These are phyloP conservation scores for Lasioglossum lativentre DNA, from an alignment of 2,888 invertebrate genomes.

Conservation along the genomic window DNA sequence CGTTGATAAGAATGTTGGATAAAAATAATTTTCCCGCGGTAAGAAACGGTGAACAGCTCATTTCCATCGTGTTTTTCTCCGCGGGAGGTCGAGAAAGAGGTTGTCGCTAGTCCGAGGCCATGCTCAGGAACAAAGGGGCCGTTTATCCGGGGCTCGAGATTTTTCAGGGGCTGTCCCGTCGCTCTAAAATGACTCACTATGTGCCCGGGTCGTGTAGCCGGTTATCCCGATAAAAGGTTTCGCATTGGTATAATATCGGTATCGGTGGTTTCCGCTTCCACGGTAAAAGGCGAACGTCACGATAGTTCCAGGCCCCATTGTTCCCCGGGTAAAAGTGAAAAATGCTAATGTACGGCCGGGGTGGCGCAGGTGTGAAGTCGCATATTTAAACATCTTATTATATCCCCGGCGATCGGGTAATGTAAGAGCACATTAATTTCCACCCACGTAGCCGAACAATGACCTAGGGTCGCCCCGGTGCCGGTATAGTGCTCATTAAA, in stretches of 20 bases:
- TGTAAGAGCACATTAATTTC: conserved; percentile 71
- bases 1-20: background rate
- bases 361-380: conserved; percentile 67
- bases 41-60: background rate
- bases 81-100: background rate
- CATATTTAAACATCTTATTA: conserved; percentile 72
- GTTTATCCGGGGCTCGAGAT: conserved; percentile 18
- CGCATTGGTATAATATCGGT: conserved; percentile 12
- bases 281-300: conserved; percentile 63
- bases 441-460: conserved; percentile 68
- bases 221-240: conserved; percentile 38
- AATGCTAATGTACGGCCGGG: conserved; percentile 57
- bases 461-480: conserved; percentile 60
- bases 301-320: conserved; percentile 61
- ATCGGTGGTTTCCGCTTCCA: conserved; percentile 51
- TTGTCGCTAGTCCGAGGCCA: background rate
- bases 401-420: conserved; percentile 62
- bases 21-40: background rate
- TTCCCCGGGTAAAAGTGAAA: conserved; percentile 50
- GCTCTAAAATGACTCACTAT: conserved; percentile 43
- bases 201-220: background rate
- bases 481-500: conserved; percentile 67
- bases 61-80: background rate
- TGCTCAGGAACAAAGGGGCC: background rate
- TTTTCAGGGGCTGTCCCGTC: conserved; percentile 4